These are phyloP conservation scores for Oxycera nigricornis DNA, from an alignment of 2,888 invertebrate species.

Conservation along the genomic window DNA sequence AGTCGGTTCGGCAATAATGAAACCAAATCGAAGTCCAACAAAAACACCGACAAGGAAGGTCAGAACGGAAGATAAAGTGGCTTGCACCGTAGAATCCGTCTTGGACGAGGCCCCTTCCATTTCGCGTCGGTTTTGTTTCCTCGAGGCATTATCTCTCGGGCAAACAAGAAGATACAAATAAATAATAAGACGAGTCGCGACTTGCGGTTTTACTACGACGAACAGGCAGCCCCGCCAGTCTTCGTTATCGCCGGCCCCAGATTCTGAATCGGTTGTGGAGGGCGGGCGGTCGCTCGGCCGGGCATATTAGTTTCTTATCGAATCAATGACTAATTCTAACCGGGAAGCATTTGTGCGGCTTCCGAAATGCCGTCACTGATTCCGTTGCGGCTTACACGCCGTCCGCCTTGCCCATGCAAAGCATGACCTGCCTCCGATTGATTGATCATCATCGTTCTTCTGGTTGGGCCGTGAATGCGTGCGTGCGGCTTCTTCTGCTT, in stretches of 20 bases:
- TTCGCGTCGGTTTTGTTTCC: too few relatives aligned
- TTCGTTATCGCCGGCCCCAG: not conserved
- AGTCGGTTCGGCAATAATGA: too few relatives aligned
- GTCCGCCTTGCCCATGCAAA: not conserved
- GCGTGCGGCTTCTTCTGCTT: not conserved
- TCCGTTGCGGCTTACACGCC: not conserved
- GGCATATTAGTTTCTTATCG: not conserved
- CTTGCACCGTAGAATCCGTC: too few relatives aligned
- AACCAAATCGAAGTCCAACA: too few relatives aligned
- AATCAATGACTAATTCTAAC: constrained; percentile 6
- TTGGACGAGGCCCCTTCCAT: too few relatives aligned
- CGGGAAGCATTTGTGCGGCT: constrained; percentile 13
- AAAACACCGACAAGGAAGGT: too few relatives aligned
- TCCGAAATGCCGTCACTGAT: constrained; percentile 2
- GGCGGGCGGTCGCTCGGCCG: not conserved
- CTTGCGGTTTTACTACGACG: too few relatives aligned
- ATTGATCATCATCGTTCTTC: not conserved
- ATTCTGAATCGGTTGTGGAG: not conserved
- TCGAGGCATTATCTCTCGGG: too few relatives aligned
- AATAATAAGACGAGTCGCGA: too few relatives aligned
- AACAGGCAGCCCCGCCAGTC: too few relatives aligned
- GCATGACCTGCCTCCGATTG: not conserved
- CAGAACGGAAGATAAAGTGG: too few relatives aligned
- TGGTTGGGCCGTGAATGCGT: not conserved
- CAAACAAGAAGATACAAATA: too few relatives aligned